These are phyloP conservation scores for Oasisia sp. DNA, from an alignment of 2,888 invertebrate genomes.

Conservation along the genomic window DNA sequence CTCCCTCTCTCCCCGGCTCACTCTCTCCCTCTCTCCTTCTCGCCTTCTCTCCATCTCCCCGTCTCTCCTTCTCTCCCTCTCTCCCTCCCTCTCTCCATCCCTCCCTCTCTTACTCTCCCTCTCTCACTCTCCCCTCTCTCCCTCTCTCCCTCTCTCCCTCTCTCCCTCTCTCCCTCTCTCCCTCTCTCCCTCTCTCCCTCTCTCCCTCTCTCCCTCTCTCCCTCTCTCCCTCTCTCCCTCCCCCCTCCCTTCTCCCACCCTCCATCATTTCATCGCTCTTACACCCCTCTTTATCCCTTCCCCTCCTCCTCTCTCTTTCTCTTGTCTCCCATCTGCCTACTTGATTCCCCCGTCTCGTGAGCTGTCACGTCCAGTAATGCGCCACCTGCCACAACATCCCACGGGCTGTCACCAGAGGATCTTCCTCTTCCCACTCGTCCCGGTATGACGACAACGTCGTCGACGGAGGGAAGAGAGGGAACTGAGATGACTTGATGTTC, in stretches of 20 bases:
- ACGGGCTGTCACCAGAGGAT: no score
- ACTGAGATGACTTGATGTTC: no score
- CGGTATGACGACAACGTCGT: no score
- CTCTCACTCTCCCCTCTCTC: constrained; percentile 21
- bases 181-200: background rate
- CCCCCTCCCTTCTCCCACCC: constrained; percentile 32
- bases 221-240: constrained; percentile 31
- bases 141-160: background rate
- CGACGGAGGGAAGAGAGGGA: no score
- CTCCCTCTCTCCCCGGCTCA: background rate
- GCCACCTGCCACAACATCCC: no score
- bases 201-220: background rate
- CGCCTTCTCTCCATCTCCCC: no score
- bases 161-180: background rate
- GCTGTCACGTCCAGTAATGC: no score
- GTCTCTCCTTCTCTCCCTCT: background rate
- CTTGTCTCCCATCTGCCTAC: background rate
- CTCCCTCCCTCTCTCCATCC: background rate
- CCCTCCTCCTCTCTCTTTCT: constrained; percentile 14
- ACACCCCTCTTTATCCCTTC: background rate
- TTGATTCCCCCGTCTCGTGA: no score
- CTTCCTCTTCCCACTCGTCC: no score
- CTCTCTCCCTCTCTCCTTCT: constrained; percentile 24
- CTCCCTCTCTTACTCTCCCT: background rate
- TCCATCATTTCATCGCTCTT: constrained; percentile 26